These are phyloP conservation scores for Coenonympha arcania DNA, from an alignment of 2,888 invertebrate genomes.

Conservation along the genomic window DNA sequence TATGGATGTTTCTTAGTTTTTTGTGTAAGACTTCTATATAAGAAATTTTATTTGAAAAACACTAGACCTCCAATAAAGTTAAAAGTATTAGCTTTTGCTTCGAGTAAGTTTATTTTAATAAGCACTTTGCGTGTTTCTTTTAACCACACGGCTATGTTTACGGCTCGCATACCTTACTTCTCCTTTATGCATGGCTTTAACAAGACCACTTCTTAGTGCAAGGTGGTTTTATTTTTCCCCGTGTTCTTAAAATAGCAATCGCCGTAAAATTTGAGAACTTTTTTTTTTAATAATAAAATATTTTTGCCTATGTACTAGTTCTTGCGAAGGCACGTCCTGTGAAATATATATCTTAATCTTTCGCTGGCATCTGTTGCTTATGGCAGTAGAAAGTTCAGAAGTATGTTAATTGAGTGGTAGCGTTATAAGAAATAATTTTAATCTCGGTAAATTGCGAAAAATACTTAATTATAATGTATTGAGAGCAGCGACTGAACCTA, in stretches of 20 bases:
- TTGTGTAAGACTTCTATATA: neutral
- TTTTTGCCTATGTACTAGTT: neutral
- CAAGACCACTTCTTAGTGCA: neutral
- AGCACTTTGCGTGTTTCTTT: neutral
- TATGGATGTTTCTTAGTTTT: no score
- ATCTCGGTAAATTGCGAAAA: constrained; percentile 50
- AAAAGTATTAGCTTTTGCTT: neutral
- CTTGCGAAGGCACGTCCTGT: constrained; percentile 5
- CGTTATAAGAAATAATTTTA: constrained; percentile 49
- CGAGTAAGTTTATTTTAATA: neutral
- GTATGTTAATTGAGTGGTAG: constrained; percentile 49
- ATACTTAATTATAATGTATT: constrained; percentile 48
- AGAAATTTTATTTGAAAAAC: neutral
- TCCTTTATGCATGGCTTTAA: neutral
- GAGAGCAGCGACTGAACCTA: constrained; percentile 36
- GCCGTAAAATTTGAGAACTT: neutral
- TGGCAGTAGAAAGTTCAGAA: constrained; percentile 48
- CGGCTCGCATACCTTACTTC: neutral
- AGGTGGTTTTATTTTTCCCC: neutral
- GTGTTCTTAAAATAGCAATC: neutral
- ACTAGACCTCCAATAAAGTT: no score
- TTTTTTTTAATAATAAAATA: neutral
- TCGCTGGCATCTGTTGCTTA: constrained; percentile 28
- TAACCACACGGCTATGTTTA: no score
- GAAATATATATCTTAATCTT: constrained; percentile 16